These are phyloP conservation scores for Yponomeuta cagnagella DNA, from an alignment of 2,888 invertebrate genomes.

Conservation along the genomic window DNA sequence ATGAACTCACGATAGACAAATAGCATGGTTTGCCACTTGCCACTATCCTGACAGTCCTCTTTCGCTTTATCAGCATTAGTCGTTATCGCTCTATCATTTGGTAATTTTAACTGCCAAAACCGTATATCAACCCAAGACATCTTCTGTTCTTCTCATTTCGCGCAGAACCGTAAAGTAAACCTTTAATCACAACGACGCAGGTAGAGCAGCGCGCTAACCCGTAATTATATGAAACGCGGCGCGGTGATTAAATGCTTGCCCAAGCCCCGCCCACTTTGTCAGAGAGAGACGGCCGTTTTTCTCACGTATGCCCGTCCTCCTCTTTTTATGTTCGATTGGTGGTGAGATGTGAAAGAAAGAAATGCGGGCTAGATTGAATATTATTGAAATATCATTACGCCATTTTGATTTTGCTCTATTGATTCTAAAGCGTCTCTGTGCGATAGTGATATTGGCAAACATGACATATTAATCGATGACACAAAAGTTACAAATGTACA, in stretches of 20 bases:
- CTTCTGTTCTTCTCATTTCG: neutral
- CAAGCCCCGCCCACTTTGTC: conserved; percentile 21
- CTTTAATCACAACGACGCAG: conserved; percentile 5
- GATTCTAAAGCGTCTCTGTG: too few relatives aligned
- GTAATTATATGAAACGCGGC: conserved; percentile 23
- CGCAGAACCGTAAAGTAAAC: neutral
- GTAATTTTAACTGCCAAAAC: neutral
- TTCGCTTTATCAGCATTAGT: too few relatives aligned
- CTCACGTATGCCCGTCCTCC: neutral
- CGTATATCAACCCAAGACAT: neutral
- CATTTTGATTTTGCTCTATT: too few relatives aligned
- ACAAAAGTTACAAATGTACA: too few relatives aligned
- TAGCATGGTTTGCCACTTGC: too few relatives aligned
- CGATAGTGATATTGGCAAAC: too few relatives aligned
- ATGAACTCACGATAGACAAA: too few relatives aligned
- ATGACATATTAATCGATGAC: too few relatives aligned
- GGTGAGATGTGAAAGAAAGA: neutral
- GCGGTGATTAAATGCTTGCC: conserved; percentile 23
- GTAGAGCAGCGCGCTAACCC: conserved; percentile 15
- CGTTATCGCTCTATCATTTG: too few relatives aligned
- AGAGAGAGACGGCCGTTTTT: conserved; percentile 17
- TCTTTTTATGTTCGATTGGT: neutral
- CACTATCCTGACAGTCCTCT: too few relatives aligned
- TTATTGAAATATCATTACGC: neutral
- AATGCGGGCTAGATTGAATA: neutral